phyloP scores from a whole-genome alignment of 2,797 vertebrate genomes.

The Fistularia tabacaria region DNA sequence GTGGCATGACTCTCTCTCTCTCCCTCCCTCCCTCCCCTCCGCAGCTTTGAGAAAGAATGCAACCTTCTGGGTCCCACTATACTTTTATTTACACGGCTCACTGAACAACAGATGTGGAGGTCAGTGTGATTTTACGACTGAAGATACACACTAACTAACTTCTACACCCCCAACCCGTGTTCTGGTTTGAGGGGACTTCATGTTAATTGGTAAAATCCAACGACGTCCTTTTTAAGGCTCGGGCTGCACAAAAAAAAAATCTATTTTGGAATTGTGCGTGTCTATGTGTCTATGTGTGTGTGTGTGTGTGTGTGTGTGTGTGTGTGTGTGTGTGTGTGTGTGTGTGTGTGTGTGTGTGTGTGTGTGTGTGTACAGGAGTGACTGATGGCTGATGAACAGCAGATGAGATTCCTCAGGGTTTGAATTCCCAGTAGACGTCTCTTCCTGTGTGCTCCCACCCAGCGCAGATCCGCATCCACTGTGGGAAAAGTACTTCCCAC shows the following conservation, averaged over 20 bases:
- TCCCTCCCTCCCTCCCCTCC: constrained; percentile 12
- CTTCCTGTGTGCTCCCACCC: constrained; percentile 68
- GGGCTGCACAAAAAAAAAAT: too few relatives aligned
- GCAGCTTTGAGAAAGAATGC: constrained; percentile 68
- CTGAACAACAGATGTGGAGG: constrained; percentile 40
- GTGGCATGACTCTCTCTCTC: constrained; percentile 20
- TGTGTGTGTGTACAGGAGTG: constrained; percentile 28
- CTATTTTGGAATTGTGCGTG: too few relatives aligned
- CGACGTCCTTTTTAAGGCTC: too few relatives aligned
- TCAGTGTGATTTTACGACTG: constrained; percentile 22
- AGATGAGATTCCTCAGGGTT: constrained; percentile 74
- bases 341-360: constrained; percentile 23
- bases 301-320: neutral
- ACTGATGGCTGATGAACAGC: constrained; percentile 65
- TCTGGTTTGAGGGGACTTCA: too few relatives aligned
- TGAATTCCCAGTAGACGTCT: constrained; percentile 66
- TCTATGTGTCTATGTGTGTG: too few relatives aligned
- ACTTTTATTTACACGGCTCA: constrained; percentile 53
- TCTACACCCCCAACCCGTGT: too few relatives aligned
- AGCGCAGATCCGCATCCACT: constrained; percentile 52
- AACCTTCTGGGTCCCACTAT: constrained; percentile 55
- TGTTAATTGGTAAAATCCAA: too few relatives aligned
- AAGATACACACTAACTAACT: constrained; percentile 4
- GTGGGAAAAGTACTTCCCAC: constrained; percentile 69
- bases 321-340: neutral